Evolutionary conservation across 2,113 vertebrate species (phyloP).

Genomic region (Calyptommatus sinebrachiatus): DNA sequence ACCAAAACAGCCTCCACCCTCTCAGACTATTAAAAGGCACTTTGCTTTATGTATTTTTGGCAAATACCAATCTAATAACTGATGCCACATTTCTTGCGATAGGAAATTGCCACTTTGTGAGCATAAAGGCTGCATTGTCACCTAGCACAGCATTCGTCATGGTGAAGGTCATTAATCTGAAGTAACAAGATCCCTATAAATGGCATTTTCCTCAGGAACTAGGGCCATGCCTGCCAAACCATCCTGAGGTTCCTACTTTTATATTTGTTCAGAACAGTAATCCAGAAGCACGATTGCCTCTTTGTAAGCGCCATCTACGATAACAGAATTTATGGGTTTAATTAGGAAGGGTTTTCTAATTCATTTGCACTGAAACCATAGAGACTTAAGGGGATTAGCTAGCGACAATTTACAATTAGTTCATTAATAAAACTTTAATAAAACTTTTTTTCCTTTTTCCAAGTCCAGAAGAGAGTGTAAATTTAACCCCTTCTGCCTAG

Average conservation of each 20-base stretch:
- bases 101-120: slow-evolving; percentile 42
- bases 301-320: neutral
- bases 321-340: neutral
- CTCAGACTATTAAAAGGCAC: slow-evolving; percentile 50
- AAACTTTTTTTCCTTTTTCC: neutral
- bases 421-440: neutral
- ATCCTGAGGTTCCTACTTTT: neutral
- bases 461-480: neutral
- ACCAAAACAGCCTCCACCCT: slow-evolving; percentile 54
- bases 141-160: slow-evolving; percentile 27
- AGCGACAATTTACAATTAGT: slow-evolving; percentile 2
- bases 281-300: slow-evolving; percentile 9
- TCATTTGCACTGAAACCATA: neutral
- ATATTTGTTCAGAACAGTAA: neutral
- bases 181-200: slow-evolving; percentile 34
- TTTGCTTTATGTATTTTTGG: slow-evolving; percentile 55
- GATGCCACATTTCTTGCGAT: slow-evolving; percentile 24
- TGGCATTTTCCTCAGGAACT: slow-evolving; percentile 32
- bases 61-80: slow-evolving; percentile 39
- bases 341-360: neutral
- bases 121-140: neutral
- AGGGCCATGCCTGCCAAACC: slow-evolving; percentile 18
- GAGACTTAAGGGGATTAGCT: neutral
- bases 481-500: neutral
- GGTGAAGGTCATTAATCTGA: slow-evolving; percentile 50